Evolutionary conservation across 1,140 invertebrate species (phyloP).

Genomic region (Drosophila kepulauana): DNA sequence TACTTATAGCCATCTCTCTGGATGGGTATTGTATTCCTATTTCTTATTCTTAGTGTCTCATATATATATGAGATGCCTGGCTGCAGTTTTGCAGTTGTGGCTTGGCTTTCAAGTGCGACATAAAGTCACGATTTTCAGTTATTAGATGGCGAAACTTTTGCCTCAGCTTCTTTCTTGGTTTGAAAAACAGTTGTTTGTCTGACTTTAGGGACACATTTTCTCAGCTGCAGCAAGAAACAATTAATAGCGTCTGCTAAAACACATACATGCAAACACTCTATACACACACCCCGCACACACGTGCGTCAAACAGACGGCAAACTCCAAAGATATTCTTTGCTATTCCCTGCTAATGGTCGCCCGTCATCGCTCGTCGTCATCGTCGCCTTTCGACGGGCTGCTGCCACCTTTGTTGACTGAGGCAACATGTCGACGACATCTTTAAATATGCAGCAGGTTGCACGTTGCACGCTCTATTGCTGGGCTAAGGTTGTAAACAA

Average conservation of each 20-base stretch:
- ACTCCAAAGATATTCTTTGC: conserved; percentile 62
- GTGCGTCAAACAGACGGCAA: conserved; percentile 54
- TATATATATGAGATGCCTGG: conserved; percentile 14
- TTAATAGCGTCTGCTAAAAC: conserved; percentile 75
- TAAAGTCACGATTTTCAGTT: conserved; percentile 83
- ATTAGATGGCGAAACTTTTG: conserved; percentile 73
- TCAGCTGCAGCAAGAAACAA: conserved; percentile 72
- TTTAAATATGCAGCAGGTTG: conserved; percentile 78
- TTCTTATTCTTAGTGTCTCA: conserved; percentile 13
- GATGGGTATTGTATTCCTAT: conserved; percentile 59
- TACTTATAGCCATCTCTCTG: conserved; percentile 21
- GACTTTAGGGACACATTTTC: conserved; percentile 49
- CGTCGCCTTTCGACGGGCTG: conserved; percentile 53
- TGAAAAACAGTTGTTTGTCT: conserved; percentile 58
- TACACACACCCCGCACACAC: conserved; percentile 35
- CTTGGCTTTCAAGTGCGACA: conserved; percentile 75
- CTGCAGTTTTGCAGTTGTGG: conserved; percentile 7
- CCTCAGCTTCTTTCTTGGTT: conserved; percentile 28
- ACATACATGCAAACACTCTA: background rate
- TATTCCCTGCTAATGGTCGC: conserved; percentile 63
- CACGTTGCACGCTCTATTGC: conserved; percentile 34
- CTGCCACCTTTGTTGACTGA: conserved; percentile 70
- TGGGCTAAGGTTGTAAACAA: conserved; percentile 61
- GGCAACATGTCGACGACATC: conserved; percentile 55
- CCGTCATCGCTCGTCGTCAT: conserved; percentile 41